These are phyloP conservation scores for Cecidostiba fungosa DNA, from an alignment of 2,888 invertebrate species.

Conservation along the genomic window DNA sequence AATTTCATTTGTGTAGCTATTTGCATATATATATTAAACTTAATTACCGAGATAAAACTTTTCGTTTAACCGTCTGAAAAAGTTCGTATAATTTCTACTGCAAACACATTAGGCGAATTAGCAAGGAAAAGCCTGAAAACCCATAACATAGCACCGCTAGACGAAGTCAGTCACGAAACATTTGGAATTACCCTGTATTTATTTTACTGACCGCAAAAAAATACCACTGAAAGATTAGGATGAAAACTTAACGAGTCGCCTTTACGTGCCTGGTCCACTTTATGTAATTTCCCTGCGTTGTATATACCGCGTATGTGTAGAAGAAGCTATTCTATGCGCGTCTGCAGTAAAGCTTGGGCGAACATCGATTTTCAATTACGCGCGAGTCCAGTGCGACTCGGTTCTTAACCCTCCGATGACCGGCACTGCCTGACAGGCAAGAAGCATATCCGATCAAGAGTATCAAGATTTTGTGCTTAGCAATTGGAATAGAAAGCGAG, in stretches of 20 bases:
- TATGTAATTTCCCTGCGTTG: constrained; percentile 16
- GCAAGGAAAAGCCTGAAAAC: neutral
- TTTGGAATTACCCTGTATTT: neutral
- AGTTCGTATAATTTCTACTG: constrained; percentile 10
- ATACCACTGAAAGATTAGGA: constrained; percentile 35
- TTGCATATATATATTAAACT: neutral
- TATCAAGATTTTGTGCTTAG: neutral
- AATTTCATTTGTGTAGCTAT: neutral
- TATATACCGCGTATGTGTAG: neutral
- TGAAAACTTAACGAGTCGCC: constrained; percentile 55
- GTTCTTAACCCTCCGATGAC: constrained; percentile 22
- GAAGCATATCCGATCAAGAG: neutral
- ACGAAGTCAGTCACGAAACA: neutral
- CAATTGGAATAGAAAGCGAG: neutral
- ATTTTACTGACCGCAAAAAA: neutral
- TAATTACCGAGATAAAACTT: neutral
- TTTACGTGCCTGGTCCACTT: constrained; percentile 39
- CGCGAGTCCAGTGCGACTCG: constrained; percentile 9
- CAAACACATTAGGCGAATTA: constrained; percentile 39
- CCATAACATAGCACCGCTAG: neutral
- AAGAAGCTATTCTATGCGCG: constrained; percentile 46
- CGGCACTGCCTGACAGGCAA: neutral
- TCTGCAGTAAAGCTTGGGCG: constrained; percentile 10
- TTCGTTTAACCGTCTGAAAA: neutral
- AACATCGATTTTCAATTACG: constrained; percentile 63